Base-by-base conservation (phyloP, 2,113 vertebrate species). In the Apodemus sylvaticus region DNA sequence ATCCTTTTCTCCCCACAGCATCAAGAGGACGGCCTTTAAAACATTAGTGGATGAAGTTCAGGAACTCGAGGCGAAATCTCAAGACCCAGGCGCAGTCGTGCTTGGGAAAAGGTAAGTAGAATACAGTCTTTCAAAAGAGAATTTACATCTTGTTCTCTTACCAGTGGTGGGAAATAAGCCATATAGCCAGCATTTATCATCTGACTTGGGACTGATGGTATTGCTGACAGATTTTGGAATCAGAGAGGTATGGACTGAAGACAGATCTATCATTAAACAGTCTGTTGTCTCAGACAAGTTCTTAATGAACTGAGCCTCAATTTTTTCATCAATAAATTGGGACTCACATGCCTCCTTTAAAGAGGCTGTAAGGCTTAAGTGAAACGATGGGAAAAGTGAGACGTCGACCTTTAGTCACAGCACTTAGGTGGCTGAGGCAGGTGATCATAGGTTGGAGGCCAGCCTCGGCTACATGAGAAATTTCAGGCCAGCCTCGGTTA, bases 41-140 rank as follows among this genome's bases (percentile, higher is more conserved):
- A 99, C 99, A 14, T 98, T 99, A 95, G 99, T 99, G 94, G 99
- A 99, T 98, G 99, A 99, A 98, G 99, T 99, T 96, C 99, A 99
- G 97, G 99, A 99, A 95, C 97, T 99, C 42, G 99, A 99, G 98
- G 99, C 99, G 13, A 99, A 99, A 97, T 99, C 99, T 88, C 99
- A 99, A 98, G 99, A 99, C 97, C 99, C 99, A 45, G 99, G 99
- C 82, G 99, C 99, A 79, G 99, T 99, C 91, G 99, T 99, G 74
- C 99, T 99, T 88, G 99, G 99, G 78, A 99, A 99, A 98, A 99
- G 99, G 99, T 99, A 99, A 22, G 53, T 29, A 45, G 6, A n/a
- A 1, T 77, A 1, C 39, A 14, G 34, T 92, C 71, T 96, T 95
- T 89, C 42, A 78, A 60, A 64, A 82, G 29, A 48, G 26, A 82